Conservation (phyloP, 2,113 vertebrate genomes). For the Nibea albiflora region DNA sequence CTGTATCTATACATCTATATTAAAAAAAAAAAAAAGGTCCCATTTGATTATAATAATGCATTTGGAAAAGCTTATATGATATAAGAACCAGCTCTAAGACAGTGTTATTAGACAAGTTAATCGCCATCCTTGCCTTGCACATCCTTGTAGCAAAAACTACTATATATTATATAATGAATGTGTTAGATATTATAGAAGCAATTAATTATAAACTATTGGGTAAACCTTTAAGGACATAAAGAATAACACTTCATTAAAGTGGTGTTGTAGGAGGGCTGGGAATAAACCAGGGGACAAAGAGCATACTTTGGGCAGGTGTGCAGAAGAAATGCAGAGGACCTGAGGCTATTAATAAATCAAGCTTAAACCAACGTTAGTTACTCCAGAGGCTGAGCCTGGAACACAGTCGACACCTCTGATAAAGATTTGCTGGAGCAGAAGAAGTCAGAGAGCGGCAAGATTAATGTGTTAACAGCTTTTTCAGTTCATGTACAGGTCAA, state of each 20-base stretch:
- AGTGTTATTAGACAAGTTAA: background rate
- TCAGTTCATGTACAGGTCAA: no score
- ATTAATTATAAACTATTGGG: background rate
- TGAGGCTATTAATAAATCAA: constrained; percentile 16
- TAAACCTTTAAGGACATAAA: background rate
- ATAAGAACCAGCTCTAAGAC: background rate
- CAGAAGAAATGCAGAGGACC: constrained; percentile 7
- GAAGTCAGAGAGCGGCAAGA: background rate
- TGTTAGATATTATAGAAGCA: background rate
- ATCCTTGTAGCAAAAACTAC: background rate
- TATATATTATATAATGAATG: background rate
- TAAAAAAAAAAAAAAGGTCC: no score
- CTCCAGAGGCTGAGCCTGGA: constrained; percentile 2
- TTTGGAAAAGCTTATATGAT: background rate
- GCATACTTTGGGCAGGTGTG: background rate
- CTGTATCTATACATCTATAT: no score
- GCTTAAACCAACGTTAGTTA: background rate
- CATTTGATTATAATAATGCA: no score
- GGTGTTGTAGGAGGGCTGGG: background rate
- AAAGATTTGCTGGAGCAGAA: background rate
- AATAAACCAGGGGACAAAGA: constrained; percentile 4
- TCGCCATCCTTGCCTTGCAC: background rate
- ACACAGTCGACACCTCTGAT: background rate
- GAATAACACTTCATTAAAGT: background rate
- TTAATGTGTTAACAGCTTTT: background rate